Conservation (phyloP, 2,888 invertebrate genomes). For the Coenonympha glycerion region DNA sequence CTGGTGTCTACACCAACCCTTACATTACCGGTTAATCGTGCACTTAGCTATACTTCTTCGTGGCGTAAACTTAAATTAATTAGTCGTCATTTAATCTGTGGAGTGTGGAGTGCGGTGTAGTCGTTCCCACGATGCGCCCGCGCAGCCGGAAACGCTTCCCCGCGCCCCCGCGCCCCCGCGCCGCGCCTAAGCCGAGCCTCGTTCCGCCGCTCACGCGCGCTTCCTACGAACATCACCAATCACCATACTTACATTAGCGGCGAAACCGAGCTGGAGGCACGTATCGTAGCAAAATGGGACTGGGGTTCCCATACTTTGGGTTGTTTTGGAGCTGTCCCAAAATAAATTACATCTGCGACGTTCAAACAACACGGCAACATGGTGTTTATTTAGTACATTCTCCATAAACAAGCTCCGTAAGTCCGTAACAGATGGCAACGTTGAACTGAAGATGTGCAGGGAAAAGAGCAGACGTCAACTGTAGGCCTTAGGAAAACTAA, state of each 20-base stretch:
- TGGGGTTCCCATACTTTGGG: not conserved
- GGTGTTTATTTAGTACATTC: too few species aligned
- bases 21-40: too few species aligned
- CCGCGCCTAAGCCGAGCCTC: slow-evolving; percentile 60
- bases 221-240: slow-evolving; percentile 39
- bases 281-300: slow-evolving; percentile 36
- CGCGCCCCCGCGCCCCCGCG: slow-evolving; percentile 40
- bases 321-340: not conserved
- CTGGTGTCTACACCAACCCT: too few species aligned
- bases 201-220: slow-evolving; percentile 64
- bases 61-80: slow-evolving; percentile 65
- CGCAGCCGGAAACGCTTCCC: slow-evolving; percentile 61
- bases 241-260: slow-evolving; percentile 47
- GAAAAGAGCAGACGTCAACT: too few species aligned
- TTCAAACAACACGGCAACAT: too few species aligned
- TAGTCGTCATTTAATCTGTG: slow-evolving; percentile 69
- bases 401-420: too few species aligned
- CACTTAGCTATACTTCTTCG: slow-evolving; percentile 48
- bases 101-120: too few species aligned
- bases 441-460: too few species aligned
- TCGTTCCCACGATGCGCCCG: slow-evolving; percentile 72
- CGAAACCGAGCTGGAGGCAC: slow-evolving; percentile 56
- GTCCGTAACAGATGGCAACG: too few species aligned
- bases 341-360: not conserved
- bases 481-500: too few species aligned